These are phyloP conservation scores for Drosophila macrospina DNA, from an alignment of 2,888 invertebrate species.

Conservation along the genomic window DNA sequence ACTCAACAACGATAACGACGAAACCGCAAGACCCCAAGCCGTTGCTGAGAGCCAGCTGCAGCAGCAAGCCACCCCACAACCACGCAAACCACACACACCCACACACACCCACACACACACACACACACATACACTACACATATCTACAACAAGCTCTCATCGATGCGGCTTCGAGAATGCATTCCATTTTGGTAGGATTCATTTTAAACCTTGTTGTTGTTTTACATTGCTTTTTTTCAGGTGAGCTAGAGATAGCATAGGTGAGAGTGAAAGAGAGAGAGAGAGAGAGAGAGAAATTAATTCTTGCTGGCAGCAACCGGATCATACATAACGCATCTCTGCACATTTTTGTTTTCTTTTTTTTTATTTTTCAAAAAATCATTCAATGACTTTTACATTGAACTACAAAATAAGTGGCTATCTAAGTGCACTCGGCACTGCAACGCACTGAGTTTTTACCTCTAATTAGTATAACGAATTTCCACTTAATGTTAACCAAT, in stretches of 20 bases:
- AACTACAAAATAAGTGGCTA: slow-evolving; percentile 15
- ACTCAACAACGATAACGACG: slow-evolving; percentile 36
- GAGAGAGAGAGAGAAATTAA: background rate
- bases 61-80: slow-evolving; percentile 19
- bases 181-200: slow-evolving; percentile 26
- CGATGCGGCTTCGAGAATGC: slow-evolving; percentile 48
- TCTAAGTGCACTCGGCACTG: background rate
- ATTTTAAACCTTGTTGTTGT: slow-evolving; percentile 32
- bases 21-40: slow-evolving; percentile 40
- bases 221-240: slow-evolving; percentile 5
- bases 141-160: slow-evolving; percentile 44
- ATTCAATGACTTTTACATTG: slow-evolving; percentile 16
- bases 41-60: slow-evolving; percentile 18
- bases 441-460: background rate
- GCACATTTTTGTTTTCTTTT: background rate
- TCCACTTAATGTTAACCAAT: background rate
- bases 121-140: background rate
- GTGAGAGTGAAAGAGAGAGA: background rate
- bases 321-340: slow-evolving; percentile 5
- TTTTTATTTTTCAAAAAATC: slow-evolving; percentile 19
- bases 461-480: slow-evolving; percentile 27
- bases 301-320: slow-evolving; percentile 1
- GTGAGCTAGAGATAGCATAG: background rate
- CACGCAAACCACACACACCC: background rate
- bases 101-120: background rate